Evolutionary conservation across 2,797 vertebrate genomes (phyloP), one percentile per base, ranked within the genome.

Genomic region (Argya squamiceps): DNA sequence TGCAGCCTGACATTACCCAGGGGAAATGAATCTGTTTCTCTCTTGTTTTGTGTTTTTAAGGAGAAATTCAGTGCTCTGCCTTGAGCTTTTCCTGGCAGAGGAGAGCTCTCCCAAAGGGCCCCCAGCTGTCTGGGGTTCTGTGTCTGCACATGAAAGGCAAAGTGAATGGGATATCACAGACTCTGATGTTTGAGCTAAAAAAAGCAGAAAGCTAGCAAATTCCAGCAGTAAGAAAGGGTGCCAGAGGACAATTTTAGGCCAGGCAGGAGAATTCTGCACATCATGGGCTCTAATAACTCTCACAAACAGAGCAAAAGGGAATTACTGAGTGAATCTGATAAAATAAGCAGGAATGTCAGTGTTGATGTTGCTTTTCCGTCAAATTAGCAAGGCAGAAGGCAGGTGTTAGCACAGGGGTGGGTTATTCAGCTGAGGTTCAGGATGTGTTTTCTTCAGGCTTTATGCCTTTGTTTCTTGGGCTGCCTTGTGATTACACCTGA

Each of bases 51-150:
- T 78, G 34, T 70, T 52, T 94, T 69, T 43, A 46, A 74, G 50
- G 63, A 65, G 58, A n/a, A 87, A 62, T 55, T 55, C 70, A 21
- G 41, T 74, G 18, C n/a, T 92, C 23, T 67, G 71, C 87, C 67
- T 92, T 55, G 63, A 84, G 71, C 30, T 83, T 77, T 79, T 89
- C 47, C 74, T 50, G 18, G 67, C 63, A 88, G 78, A 89, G 64
- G 32, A 84, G 36, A 4, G 50, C 6, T 56, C n/a, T 87, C 84
- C 84, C 32, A 0, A 65, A 44, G 70, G 63, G 32, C 63, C 0
- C 1, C 34, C 44, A 43, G 47, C 36, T 86, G 59, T 87, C 75
- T 70, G 27, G 64, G 55, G 32, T 47, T 71, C 91, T 78, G 24
- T 75, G 49, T 46, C 84, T 94, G 85, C 29, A 29, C 21, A n/a